Percentiles rank a stretch among this genome's conserved stretches.
phyloP scores from a whole-genome alignment of 2,113 vertebrate genomes.

The Ginglymostoma cirratum region DNA sequence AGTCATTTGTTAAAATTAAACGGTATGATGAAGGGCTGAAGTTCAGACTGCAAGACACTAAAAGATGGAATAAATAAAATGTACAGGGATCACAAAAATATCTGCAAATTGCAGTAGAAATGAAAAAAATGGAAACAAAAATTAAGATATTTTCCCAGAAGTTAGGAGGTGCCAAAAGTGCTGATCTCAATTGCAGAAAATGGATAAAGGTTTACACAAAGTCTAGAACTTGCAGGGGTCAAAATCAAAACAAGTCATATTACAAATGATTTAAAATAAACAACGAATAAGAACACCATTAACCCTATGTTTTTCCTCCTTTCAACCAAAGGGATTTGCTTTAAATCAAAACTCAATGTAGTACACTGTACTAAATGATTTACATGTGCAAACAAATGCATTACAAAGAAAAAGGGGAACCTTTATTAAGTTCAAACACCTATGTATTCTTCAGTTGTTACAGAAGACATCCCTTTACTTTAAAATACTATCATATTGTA shows the following conservation, averaged over 20 bases:
- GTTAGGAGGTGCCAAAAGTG: neutral
- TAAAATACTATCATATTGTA: constrained; percentile 24
- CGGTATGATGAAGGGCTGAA: neutral
- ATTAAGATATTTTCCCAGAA: neutral
- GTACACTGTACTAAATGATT: neutral
- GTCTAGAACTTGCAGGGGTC: neutral
- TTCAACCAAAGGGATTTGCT: neutral
- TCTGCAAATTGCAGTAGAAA: neutral
- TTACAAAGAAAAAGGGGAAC: constrained; percentile 26
- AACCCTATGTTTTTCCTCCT: neutral
- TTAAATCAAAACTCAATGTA: neutral
- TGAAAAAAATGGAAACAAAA: neutral
- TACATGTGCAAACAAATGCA: constrained; percentile 16
- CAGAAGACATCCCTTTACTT: constrained; percentile 17
- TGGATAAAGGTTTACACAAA: neutral
- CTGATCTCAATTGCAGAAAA: neutral
- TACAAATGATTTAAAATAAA: neutral
- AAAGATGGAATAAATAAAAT: neutral
- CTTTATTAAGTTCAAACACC: constrained; percentile 26
- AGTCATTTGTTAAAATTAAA: neutral
- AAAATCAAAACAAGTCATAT: neutral
- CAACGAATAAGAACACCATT: neutral
- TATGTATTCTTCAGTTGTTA: neutral
- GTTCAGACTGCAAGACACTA: neutral
- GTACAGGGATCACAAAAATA: neutral